Evolutionary conservation across 2,797 vertebrate genomes (phyloP).

Genomic region (Aldrovandia affinis): DNA sequence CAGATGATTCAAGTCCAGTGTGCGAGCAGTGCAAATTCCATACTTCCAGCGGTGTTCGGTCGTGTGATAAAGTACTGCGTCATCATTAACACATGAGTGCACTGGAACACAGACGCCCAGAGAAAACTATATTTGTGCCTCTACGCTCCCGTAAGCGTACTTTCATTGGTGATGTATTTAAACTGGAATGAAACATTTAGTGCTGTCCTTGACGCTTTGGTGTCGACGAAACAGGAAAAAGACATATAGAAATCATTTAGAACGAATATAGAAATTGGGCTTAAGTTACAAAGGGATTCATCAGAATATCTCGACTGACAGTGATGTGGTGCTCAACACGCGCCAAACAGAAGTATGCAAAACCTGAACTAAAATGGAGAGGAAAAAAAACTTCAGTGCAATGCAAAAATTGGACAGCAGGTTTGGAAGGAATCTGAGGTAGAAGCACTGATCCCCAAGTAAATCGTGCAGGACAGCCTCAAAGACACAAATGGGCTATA

Average conservation of each 20-base stretch:
- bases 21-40: neutral
- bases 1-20: conserved; percentile 30
- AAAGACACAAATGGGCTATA: neutral
- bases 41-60: neutral
- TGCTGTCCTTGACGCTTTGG: neutral
- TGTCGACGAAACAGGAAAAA: neutral
- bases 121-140: neutral
- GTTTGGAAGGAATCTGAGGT: neutral
- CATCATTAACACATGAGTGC: neutral
- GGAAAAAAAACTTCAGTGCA: too few species aligned
- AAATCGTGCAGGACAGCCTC: neutral
- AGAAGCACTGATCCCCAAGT: neutral
- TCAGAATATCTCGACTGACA: neutral
- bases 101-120: neutral
- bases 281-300: neutral
- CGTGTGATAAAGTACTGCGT: neutral
- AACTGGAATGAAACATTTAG: neutral
- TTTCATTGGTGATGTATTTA: neutral
- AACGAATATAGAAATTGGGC: neutral
- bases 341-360: neutral
- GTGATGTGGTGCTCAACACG: neutral
- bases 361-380: neutral
- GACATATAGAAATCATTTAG: too few species aligned
- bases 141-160: neutral
- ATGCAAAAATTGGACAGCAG: neutral